These are phyloP conservation scores for Ephialtes manifestator DNA, from an alignment of 2,888 invertebrate species.

Conservation along the genomic window DNA sequence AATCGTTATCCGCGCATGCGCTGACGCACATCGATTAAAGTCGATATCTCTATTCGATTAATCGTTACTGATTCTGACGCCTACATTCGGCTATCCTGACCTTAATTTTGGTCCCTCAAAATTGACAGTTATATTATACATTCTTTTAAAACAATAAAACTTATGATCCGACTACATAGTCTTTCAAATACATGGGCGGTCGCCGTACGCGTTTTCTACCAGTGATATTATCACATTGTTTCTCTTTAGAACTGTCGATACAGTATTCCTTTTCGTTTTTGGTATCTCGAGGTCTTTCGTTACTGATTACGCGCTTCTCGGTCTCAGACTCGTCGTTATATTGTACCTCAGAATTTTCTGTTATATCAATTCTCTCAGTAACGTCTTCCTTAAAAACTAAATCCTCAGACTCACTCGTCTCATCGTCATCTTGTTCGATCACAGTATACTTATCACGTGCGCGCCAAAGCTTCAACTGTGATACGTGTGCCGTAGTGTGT, in stretches of 20 bases:
- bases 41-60: no score
- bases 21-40: no score
- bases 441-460: background rate
- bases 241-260: background rate
- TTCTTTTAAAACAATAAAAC: no score
- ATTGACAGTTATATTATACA: background rate
- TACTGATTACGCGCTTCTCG: background rate
- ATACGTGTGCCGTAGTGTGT: slow-evolving; percentile 15
- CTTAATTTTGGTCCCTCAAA: slow-evolving; percentile 35
- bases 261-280: no score
- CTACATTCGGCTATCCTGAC: slow-evolving; percentile 29
- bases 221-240: background rate
- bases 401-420: background rate
- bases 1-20: no score
- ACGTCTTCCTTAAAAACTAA: background rate
- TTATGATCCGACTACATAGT: background rate
- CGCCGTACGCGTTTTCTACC: background rate
- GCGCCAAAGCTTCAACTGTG: slow-evolving; percentile 21
- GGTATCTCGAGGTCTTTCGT: no score
- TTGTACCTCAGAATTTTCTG: background rate
- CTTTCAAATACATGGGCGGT: background rate
- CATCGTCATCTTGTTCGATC: background rate
- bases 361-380: no score
- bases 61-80: no score
- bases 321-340: background rate